Base-by-base conservation (phyloP, 2,888 invertebrate species). In the Agonopterix subpropinquella region DNA sequence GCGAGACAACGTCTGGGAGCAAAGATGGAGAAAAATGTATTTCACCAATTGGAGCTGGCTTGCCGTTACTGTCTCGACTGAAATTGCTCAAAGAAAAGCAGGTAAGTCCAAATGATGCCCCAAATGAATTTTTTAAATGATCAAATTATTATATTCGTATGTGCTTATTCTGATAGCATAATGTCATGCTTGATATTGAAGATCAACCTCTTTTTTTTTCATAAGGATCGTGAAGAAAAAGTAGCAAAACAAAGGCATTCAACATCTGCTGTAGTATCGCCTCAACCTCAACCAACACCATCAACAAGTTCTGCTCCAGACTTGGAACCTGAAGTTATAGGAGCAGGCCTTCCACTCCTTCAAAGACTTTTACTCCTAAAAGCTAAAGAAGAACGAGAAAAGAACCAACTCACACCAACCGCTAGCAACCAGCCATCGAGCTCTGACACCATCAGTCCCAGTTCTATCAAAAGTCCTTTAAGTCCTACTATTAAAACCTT, bases 41-140 rank as follows among this genome's bases (percentile, higher is more conserved):
- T 49, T 94, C 94, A 47, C 94, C 95, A 0, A 90, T 96, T 53
- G 96, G 96, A 41, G 96, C 96, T 4, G 96, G 96, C 0, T 80
- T 96, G 48, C 96, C 96, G 0, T 79, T 96, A 28, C 80, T 96
- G 8, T 92, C 95, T 42, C 88, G 96, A 50, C 81, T 96, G 47
- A 92, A 95, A 65, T 82, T 96, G 43, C 89, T 96, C 0, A 96
- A 95, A 76, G 96, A 96, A 73, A 96, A 95, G 77, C 95, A 96
- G 82, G 94, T 93, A 61, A 8, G 45, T 44, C 11, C 7, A 44
- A 13, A 13, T 13, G 13, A 13, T 13, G 13, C 13, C 13, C 13
- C 13, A 13, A 13, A 13, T 13, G 13, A 13, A 13, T 13, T 13
- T 13, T 13, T 13, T 13, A 8, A 44, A 35, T 28, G 36, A 42